Evolutionary conservation across 2,888 invertebrate species (phyloP).

Genomic region (Cataglyphis albicans): DNA sequence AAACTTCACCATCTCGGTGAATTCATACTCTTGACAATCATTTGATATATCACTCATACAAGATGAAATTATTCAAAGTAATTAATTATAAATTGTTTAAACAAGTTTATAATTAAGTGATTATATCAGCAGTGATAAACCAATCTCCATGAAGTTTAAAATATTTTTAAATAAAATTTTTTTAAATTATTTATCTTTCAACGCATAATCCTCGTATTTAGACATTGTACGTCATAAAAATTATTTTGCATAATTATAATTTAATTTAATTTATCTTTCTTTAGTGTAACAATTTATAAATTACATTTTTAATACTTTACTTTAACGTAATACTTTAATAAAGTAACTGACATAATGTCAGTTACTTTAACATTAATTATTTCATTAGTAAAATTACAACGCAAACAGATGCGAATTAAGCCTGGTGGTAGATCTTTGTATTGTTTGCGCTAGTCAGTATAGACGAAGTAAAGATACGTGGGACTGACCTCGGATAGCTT

Average conservation of each 20-base stretch:
- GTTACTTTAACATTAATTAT: neutral
- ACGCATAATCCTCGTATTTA: neutral
- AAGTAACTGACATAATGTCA: neutral
- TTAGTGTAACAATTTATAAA: neutral
- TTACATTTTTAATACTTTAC: neutral
- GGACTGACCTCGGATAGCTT: conserved; percentile 9
- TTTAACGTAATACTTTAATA: neutral
- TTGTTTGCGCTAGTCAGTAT: neutral
- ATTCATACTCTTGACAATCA: neutral
- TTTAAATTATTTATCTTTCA: neutral
- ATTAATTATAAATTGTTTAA: neutral
- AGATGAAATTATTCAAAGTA: neutral
- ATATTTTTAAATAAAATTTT: neutral
- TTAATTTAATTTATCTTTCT: neutral
- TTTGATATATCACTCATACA: neutral
- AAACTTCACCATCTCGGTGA: neutral
- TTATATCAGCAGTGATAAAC: neutral
- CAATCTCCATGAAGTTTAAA: neutral
- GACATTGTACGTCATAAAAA: neutral
- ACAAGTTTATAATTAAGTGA: neutral
- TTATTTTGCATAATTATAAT: neutral
- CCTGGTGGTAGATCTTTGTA: neutral
- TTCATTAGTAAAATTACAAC: neutral
- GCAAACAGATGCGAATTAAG: neutral
- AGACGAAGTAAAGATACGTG: conserved; percentile 35